These are phyloP conservation scores for Gonocerus acuteangulatus DNA, from an alignment of 2,888 invertebrate species.

Conservation along the genomic window DNA sequence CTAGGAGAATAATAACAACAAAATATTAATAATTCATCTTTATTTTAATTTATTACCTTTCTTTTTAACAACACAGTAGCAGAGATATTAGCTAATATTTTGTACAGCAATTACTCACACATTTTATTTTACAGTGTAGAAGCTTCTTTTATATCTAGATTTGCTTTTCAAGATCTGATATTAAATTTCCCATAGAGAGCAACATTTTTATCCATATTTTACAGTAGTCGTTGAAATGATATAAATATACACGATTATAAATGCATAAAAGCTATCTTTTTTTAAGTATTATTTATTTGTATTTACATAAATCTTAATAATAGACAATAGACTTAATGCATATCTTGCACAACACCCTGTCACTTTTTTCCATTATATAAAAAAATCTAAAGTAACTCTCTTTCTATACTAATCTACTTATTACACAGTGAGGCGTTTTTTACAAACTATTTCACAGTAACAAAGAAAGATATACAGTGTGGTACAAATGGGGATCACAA, in stretches of 20 bases:
- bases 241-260: slow-evolving; percentile 12
- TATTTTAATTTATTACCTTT: neutral
- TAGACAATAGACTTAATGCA: neutral
- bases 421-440: neutral
- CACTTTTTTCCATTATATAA: too few relatives aligned
- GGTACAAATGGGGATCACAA: neutral
- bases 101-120: neutral
- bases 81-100: neutral
- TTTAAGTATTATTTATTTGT: neutral
- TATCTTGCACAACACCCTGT: too few relatives aligned
- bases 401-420: too few relatives aligned
- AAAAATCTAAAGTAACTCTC: too few relatives aligned
- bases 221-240: slow-evolving; percentile 14
- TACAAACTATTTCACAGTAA: neutral
- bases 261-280: slow-evolving; percentile 5
- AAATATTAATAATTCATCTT: too few relatives aligned
- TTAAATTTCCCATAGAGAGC: neutral
- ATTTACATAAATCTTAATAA: neutral
- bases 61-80: neutral
- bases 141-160: neutral
- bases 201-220: neutral
- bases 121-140: neutral
- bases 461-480: neutral
- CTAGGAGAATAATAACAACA: too few relatives aligned
- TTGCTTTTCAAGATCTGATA: neutral